Base-by-base conservation (phyloP, 1,140 invertebrate species). In the Drosophila baimaii region DNA sequence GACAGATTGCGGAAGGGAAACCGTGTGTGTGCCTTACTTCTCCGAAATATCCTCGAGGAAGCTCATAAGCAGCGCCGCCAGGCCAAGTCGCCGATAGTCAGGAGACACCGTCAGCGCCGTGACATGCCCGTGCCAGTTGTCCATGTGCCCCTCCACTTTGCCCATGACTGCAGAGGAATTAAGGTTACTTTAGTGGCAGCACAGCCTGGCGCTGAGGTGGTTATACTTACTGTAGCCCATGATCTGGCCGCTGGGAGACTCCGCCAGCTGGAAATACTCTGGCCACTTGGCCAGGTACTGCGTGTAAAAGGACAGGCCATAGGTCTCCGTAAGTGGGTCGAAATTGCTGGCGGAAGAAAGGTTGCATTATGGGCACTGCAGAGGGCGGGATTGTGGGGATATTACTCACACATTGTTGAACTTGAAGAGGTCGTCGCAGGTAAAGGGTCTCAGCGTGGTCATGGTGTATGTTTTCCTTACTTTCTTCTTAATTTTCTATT, bases 101-200 rank as follows among this genome's bases (percentile, higher is more conserved):
- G 98, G 97, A 35, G 98, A 97, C n/a, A 99, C 98, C 29, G 98
- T 98, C 8, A 99, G 93, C 15, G 98, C 98, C 19, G 99, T 99
- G 3, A 99, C 98, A 93, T 99, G 99, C 2, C 99, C 99, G 94
- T 99, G 99, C 98, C 98, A 99, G 91, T 98, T 97, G 88, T 99
- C 97, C 65, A 96, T 95, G 84, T 95, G 94, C 0, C 98, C 99
- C 94, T 99, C 99, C 12, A 98, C 96, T 93, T 99, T 99, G 31
- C 98, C 99, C 98, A 99, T 99, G 51, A 99, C 98, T 99, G 82
- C 65, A 68, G 57, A 13, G 29, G 5, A 9, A 17, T 8, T 5
- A 19, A 10, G 23, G 12, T 65, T 25, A 9, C 33, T 25, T 51
- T 19, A 15, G 39, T 2, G 6, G 3, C n/a, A 55, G 13, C 2